Conservation (phyloP, 2,113 vertebrate species). For the Chaetops frenatus region DNA sequence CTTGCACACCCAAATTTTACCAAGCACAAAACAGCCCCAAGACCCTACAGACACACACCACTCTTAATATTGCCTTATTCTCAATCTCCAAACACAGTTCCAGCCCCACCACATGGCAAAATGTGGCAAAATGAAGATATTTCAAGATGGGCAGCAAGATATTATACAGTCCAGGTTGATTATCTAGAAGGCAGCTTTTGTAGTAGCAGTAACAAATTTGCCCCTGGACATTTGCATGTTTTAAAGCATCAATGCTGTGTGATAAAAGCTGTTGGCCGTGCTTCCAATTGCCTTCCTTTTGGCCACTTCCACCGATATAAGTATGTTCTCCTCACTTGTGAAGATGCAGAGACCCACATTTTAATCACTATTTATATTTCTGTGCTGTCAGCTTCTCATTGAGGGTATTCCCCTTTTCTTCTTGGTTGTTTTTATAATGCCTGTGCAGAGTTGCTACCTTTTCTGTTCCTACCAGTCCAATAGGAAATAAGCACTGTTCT, state of each 20-base stretch:
- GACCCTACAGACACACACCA: neutral
- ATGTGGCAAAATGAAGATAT: neutral
- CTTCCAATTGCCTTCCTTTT: neutral
- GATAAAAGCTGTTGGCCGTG: neutral
- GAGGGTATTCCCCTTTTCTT: neutral
- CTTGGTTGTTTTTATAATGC: neutral
- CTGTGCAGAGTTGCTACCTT: slow-evolving; percentile 25
- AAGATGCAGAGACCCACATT: neutral
- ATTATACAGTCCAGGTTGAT: neutral
- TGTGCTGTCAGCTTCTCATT: neutral
- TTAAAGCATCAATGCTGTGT: neutral
- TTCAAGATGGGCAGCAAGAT: neutral
- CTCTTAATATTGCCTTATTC: neutral
- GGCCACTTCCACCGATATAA: neutral
- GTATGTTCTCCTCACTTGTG: neutral
- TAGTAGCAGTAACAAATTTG: neutral
- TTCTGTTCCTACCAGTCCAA: slow-evolving; percentile 11
- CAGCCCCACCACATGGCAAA: neutral
- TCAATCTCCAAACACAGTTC: neutral
- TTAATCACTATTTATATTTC: neutral
- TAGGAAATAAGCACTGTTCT: neutral
- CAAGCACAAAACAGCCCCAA: neutral
- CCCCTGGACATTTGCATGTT: neutral
- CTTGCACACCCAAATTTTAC: fast-evolving
- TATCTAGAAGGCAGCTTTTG: neutral